Evolutionary conservation across 2,113 vertebrate genomes (phyloP), one percentile per base, ranked within the genome.

Genomic region (Xyrauchen texanus): DNA sequence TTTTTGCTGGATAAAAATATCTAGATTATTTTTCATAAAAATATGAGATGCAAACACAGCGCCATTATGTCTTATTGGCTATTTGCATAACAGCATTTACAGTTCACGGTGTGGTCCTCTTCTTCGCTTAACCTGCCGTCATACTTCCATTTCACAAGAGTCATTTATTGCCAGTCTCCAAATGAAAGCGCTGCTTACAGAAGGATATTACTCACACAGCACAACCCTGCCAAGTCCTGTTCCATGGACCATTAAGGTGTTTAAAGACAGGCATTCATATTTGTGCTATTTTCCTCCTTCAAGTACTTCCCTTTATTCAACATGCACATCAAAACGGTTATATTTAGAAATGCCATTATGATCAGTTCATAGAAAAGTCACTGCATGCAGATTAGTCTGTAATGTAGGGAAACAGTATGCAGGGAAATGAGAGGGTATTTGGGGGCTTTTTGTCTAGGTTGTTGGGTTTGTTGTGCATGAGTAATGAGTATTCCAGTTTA

Each of bases 211-310:
- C 90, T 92, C 92, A 92, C 86, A 80, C 85, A 47, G 85, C 70
- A 47, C 71, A 52, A 47, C 45, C 52, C 83, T 92, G 91, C 91
- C 92, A 92, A 92, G 86, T 90, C 79, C 85, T 88, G 85, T 86
- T 88, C 86, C 85, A 86, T 87, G 86, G 85, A 85, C 86, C 89
- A 92, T 92, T 91, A 90, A 87, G 85, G 87, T 88, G 87, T 89
- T 90, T 91, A 89, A 93, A 91, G 86, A 90, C 87, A 84, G 86
- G 83, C 89, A 88, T 91, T 92, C 87, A 90, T 91, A 90, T 90
- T 88, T 88, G 87, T 89, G 83, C 89, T 88, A 82, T 85, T 87
- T 88, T 12, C 60, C 82, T 85, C 80, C 78, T 85, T 84, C 84
- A 83, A 86, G 68, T 74, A 81, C 86, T 80, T 58, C 69, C 55